Evolutionary conservation across 2,888 invertebrate species (phyloP), one percentile per base, ranked within the genome.

Genomic region (Macrostomum cliftonense): DNA sequence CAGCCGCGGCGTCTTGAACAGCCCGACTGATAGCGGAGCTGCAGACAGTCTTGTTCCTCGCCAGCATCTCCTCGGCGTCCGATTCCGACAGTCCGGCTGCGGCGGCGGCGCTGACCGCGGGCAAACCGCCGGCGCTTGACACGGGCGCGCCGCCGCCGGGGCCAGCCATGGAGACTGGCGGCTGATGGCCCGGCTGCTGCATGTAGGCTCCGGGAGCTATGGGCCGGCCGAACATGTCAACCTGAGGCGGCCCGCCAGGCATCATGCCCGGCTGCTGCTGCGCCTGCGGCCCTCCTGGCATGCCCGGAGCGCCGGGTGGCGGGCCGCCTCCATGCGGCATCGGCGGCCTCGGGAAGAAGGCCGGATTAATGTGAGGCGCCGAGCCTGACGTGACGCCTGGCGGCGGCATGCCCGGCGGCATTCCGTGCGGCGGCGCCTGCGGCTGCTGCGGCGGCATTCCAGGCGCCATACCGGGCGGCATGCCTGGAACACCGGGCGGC

Each of bases 21-120:
- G 97, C 97, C 52, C 95, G 75, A 13, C 87, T 85, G 57, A 97
- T 97, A 16, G 97, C 97, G 47, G 87, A 88, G 57, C 89, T 89
- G 38, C 89, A 91, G 1, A 97, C 95, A 11, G 93, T 93, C 58
- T 93, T 78, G 73, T 97, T 97, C 55, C 95, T 78, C 50, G 83
- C 20, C 13, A 49, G 91, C 49, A 91, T 86, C 69, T 97, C 97
- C 71, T 97, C 95, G 73, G 93, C 93, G 74, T 97, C 97, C 38
- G 82, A 83, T 71, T 95, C 95, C 50, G 65, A 65, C 36, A 75
- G 58, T 14, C 42, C 28, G 56, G 59, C 39, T 63, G 64, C 12
- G 39, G 16, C 28, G 5, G 28, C 28, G 28, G 9, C 28, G 28
- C 28, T 28, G 28, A 9, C 28, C 9, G 28, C 5, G 4, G 46